Evolutionary conservation across 2,797 vertebrate genomes (phyloP).

Genomic region (Tapirus indicus): DNA sequence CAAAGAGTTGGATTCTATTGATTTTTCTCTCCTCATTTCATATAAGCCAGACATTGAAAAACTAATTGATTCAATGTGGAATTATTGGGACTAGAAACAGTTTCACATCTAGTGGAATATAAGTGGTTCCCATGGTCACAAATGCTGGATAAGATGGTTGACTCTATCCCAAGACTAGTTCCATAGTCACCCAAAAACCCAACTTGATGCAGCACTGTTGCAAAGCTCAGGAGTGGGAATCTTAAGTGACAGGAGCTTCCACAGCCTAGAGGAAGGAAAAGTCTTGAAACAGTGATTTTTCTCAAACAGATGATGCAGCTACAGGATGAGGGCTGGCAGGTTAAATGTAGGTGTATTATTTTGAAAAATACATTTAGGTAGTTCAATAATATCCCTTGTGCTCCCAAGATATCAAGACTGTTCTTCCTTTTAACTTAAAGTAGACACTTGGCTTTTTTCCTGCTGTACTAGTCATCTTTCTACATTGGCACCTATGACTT

Average conservation of each 20-base stretch:
- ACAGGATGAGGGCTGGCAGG: neutral
- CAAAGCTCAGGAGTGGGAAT: neutral
- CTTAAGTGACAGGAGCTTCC: neutral
- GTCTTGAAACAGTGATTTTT: neutral
- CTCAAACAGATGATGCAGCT: neutral
- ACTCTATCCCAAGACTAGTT: neutral
- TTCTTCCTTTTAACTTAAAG: conserved; percentile 11
- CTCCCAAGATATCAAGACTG: neutral
- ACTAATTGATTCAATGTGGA: conserved; percentile 21
- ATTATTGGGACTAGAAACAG: neutral
- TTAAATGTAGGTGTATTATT: conserved; percentile 18
- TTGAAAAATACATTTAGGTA: conserved; percentile 31
- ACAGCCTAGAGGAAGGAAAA: neutral
- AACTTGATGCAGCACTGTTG: neutral
- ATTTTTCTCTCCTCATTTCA: conserved; percentile 51
- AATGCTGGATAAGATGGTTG: neutral
- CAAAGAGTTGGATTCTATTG: conserved; percentile 56
- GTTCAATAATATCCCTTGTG: neutral
- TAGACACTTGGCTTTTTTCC: neutral
- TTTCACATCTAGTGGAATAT: neutral
- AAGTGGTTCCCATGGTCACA: neutral
- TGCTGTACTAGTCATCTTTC: neutral
- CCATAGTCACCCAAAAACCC: neutral
- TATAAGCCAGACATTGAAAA: conserved; percentile 30
- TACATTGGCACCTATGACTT: neutral